Percentiles rank a stretch among this genome's conserved stretches.
These are phyloP conservation scores for Dryomyza anilis DNA, from an alignment of 2,888 invertebrate species.

Conservation along the genomic window DNA sequence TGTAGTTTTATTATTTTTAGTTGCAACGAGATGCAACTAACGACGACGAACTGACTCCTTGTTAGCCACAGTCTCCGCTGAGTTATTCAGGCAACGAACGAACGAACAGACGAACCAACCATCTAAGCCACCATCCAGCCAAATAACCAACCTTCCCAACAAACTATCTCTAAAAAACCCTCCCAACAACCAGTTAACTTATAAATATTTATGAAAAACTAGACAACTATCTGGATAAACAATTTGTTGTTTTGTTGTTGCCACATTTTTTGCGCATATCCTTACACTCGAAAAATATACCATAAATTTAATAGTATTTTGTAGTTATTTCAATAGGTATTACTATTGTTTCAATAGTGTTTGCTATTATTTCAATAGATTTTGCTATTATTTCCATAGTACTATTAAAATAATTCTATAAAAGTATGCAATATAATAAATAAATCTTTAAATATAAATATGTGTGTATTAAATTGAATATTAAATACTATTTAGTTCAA, in stretches of 20 bases:
- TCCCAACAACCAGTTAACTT: conserved; percentile 8
- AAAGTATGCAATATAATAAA: too few relatives aligned
- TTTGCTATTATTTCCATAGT: not conserved
- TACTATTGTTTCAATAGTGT: not conserved
- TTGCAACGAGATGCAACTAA: too few relatives aligned
- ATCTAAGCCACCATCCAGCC: not conserved
- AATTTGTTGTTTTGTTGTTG: conserved; percentile 9
- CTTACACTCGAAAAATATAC: too few relatives aligned
- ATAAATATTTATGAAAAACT: conserved; percentile 30
- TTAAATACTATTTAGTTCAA: too few relatives aligned
- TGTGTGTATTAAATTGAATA: too few relatives aligned
- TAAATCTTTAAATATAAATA: too few relatives aligned
- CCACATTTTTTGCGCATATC: not conserved
- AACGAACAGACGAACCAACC: too few relatives aligned
- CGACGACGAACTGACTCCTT: not conserved
- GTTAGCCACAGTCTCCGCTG: not conserved
- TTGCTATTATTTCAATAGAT: not conserved
- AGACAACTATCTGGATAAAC: conserved; percentile 13
- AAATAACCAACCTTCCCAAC: not conserved
- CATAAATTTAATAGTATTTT: too few relatives aligned
- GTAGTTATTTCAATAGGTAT: not conserved
- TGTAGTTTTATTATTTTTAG: too few relatives aligned
- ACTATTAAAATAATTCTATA: too few relatives aligned
- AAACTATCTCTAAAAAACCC: not conserved
- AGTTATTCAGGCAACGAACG: conserved; percentile 1